Percentiles rank a stretch among this genome's conserved stretches.
Conservation (phyloP, 2,113 vertebrate species). For the Leucopsar rothschildi region DNA sequence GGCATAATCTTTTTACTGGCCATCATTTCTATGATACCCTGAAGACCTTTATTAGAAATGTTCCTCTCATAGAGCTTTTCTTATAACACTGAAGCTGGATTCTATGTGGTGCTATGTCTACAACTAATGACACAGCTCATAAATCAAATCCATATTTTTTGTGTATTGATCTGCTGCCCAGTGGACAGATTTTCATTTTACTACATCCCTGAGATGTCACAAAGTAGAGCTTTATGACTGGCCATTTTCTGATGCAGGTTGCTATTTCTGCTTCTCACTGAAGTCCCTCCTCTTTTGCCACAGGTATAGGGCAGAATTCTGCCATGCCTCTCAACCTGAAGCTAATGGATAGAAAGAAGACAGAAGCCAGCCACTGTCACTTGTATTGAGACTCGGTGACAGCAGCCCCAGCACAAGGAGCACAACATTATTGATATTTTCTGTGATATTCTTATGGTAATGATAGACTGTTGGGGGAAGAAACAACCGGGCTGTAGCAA, state of each 20-base stretch:
- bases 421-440: neutral
- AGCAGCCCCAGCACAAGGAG: neutral
- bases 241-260: neutral
- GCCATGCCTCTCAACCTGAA: neutral
- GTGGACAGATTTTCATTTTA: neutral
- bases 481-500: neutral
- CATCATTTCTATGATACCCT: neutral
- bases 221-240: neutral
- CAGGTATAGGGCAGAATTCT: neutral
- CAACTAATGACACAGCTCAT: neutral
- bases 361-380: neutral
- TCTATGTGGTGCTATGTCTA: neutral
- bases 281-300: neutral
- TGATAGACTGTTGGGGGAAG: neutral
- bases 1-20: neutral
- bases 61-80: neutral
- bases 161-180: neutral
- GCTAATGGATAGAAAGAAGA: constrained; percentile 34
- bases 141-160: neutral
- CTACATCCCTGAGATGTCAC: neutral
- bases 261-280: neutral
- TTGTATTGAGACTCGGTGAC: neutral
- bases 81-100: neutral
- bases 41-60: neutral
- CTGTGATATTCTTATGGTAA: neutral